Base-by-base conservation (phyloP, 2,797 vertebrate genomes). In the Diplodus sargus region DNA sequence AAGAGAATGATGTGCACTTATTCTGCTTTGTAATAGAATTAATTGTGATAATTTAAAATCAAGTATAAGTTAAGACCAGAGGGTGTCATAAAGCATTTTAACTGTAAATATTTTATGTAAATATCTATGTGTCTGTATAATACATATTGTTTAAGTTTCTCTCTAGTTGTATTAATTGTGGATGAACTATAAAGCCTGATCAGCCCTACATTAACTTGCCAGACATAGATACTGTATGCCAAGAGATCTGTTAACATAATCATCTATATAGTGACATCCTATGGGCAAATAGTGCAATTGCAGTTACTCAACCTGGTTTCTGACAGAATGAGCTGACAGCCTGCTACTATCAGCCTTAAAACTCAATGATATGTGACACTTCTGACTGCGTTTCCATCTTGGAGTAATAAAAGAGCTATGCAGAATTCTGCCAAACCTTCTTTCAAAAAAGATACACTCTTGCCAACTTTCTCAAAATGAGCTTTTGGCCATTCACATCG, bases 231-330 rank as follows among this genome's bases (percentile, higher is more conserved):
- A 48, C 25, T 42, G 17, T 30, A 4, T 13, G 34, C 3, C 15
- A 18, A 25, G 42, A 62, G 43, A 48, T 59, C 18, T 39, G 48
- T 70, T 34, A 43, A 57, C 54, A 88, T 87, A 74, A 81, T 76
- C 70, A 65, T 85, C 69, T 85, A 85, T 83, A 85, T 83, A 92
- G 89, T 89, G 93, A 92, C 93, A 93, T 64, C 91, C 81, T 51
- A 85, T 93, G 93, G 91, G 18, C 70, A 84, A 88, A 87, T 11
- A 15, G 47, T 85, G 89, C 13, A 91, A 94, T 85, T 94, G 81
- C 91, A 93, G 62, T 18, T 65, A 43, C 1, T 59, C 14, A 3
- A 4, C 12, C n/a, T n/a, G 15, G 56, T 57, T 3, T 43, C 16
- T 48, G n/a, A 39, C 13, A 66, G 16, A 30, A 17, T 2, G 4